phyloP scores from a whole-genome alignment of 2,888 invertebrate species.

The Dorcus parallelipipedus region DNA sequence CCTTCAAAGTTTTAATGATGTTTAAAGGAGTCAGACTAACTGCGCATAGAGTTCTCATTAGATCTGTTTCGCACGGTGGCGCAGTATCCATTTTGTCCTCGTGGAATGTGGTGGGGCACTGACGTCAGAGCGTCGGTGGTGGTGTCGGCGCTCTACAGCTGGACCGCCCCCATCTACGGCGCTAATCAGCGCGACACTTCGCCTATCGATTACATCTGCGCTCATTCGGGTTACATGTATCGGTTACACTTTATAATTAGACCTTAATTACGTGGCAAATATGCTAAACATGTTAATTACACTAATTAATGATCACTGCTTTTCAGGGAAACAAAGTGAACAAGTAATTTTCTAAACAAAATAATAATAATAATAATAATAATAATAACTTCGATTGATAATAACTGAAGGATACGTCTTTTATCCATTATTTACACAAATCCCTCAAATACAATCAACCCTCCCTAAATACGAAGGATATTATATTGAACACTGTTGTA shows the following conservation, averaged over 20 bases:
- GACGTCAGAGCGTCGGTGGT: conserved; percentile 26
- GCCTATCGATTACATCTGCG: conserved; percentile 43
- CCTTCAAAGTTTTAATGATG: conserved; percentile 25
- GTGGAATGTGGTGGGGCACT: conserved; percentile 25
- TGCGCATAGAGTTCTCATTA: conserved; percentile 33
- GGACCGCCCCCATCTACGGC: conserved; percentile 40
- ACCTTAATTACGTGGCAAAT: no score
- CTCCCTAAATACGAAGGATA: no score
- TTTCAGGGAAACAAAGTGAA: no score
- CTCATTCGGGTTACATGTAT: conserved; percentile 20
- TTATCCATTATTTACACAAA: no score
- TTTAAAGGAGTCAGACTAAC: conserved; percentile 26
- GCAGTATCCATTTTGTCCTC: conserved; percentile 31
- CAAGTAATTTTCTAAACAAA: no score
- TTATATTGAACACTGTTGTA: no score
- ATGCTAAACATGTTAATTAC: no score
- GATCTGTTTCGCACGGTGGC: conserved; percentile 37
- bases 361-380: no score
- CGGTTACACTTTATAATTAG: neutral
- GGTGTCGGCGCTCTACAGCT: conserved; percentile 37
- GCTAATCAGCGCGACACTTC: conserved; percentile 47
- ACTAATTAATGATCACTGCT: no score
- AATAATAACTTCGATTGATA: no score
- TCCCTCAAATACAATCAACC: no score
- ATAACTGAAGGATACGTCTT: no score